These are phyloP conservation scores for Dinoponera quadriceps DNA, from an alignment of 1,140 invertebrate genomes.

Conservation along the genomic window DNA sequence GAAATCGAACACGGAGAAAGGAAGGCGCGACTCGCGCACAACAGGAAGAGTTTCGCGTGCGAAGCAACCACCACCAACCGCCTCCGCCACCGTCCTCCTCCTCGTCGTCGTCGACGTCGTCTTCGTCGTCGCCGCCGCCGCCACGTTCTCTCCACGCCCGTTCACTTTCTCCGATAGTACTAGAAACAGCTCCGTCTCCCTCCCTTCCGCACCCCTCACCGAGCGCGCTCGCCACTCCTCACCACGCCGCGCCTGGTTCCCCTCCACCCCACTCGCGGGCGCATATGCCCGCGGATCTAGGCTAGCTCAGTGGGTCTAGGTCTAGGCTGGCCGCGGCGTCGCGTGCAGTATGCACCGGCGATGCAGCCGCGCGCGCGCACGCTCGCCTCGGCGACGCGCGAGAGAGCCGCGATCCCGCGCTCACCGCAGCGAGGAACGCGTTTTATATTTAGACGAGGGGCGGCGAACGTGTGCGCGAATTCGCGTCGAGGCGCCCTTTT, in stretches of 20 bases:
- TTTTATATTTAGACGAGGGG: slow-evolving; percentile 50
- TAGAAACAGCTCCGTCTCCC: slow-evolving; percentile 65
- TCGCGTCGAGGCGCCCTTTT: neutral
- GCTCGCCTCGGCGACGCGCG: slow-evolving; percentile 22
- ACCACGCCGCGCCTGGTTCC: slow-evolving; percentile 29
- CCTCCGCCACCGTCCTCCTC: neutral
- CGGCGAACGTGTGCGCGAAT: slow-evolving; percentile 3
- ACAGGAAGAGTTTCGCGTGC: slow-evolving; percentile 65
- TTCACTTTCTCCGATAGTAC: slow-evolving; percentile 81
- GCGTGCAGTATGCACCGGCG: slow-evolving; percentile 72
- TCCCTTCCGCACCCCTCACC: slow-evolving; percentile 16
- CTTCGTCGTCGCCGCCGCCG: slow-evolving; percentile 24
- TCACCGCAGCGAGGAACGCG: neutral
- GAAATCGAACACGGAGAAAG: slow-evolving; percentile 44
- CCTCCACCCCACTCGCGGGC: slow-evolving; percentile 39
- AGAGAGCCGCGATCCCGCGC: slow-evolving; percentile 1
- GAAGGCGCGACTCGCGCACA: slow-evolving; percentile 36
- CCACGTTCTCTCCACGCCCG: slow-evolving; percentile 62
- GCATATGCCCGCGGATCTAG: slow-evolving; percentile 79
- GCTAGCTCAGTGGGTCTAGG: slow-evolving; percentile 84
- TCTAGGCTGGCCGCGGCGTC: slow-evolving; percentile 79
- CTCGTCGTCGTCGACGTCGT: neutral
- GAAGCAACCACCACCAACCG: slow-evolving; percentile 37
- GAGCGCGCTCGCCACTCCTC: slow-evolving; percentile 39
- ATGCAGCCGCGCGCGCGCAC: slow-evolving; percentile 63